Evolutionary conservation across 1,140 invertebrate genomes (phyloP).

Genomic region (Rhagoletis pomonella): DNA sequence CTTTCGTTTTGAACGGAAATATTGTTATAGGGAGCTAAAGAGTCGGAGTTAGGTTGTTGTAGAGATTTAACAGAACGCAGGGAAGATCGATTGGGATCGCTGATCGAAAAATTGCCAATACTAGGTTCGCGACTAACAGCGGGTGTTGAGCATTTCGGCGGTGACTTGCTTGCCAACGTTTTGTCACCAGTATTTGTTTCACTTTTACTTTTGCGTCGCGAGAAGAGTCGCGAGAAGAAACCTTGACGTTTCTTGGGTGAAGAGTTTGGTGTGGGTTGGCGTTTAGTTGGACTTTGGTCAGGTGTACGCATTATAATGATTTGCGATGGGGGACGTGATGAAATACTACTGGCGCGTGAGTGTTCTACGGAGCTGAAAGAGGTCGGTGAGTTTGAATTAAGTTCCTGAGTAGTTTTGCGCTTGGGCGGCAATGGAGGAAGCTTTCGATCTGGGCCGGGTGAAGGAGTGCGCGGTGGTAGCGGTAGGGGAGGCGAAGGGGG

Average conservation of each 20-base stretch:
- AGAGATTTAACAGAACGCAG: conserved; percentile 62
- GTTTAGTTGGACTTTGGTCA: conserved; percentile 74
- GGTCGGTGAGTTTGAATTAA: conserved; percentile 17
- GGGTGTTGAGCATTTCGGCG: conserved; percentile 60
- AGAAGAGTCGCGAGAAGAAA: conserved; percentile 81
- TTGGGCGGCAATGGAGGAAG: conserved; percentile 68
- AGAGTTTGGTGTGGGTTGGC: conserved; percentile 69
- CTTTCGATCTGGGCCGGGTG: conserved; percentile 65
- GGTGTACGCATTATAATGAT: conserved; percentile 72
- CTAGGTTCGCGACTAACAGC: conserved; percentile 67
- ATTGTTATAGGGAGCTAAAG: conserved; percentile 59
- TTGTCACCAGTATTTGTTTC: conserved; percentile 59
- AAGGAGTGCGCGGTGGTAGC: conserved; percentile 67
- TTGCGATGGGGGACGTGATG: conserved; percentile 73
- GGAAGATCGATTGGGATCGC: conserved; percentile 70
- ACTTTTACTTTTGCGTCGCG: conserved; percentile 73
- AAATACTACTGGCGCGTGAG: conserved; percentile 66
- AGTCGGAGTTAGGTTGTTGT: conserved; percentile 60
- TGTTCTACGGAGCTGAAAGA: conserved; percentile 62
- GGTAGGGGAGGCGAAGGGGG: conserved; percentile 66
- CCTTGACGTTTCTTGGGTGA: conserved; percentile 77
- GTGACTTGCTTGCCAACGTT: conserved; percentile 59
- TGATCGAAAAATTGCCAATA: conserved; percentile 63
- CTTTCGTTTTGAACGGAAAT: conserved; percentile 4
- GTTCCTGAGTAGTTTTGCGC: conserved; percentile 66